Percentiles rank a stretch among this genome's conserved stretches.
Evolutionary conservation across 2,113 vertebrate genomes (phyloP).

Genomic region (Bambusicola thoracicus): DNA sequence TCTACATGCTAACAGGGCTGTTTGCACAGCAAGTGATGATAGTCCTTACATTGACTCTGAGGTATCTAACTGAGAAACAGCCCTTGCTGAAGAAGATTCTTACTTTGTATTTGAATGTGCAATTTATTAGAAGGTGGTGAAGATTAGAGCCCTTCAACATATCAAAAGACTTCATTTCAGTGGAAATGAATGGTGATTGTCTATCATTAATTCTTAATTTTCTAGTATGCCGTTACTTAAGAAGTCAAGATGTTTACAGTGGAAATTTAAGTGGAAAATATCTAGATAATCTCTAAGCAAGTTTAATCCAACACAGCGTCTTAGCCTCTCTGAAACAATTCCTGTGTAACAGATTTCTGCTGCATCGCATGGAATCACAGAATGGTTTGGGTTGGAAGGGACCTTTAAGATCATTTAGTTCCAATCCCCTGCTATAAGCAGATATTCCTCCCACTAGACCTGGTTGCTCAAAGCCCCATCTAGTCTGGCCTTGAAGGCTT

Average conservation of each 20-base stretch:
- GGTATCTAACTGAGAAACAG: background rate
- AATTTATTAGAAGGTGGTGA: background rate
- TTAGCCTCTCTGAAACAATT: background rate
- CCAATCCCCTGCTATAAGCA: too few species aligned
- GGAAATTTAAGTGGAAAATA: background rate
- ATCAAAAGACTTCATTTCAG: background rate
- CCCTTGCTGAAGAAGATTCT: background rate
- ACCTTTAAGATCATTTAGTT: too few species aligned
- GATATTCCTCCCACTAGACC: too few species aligned
- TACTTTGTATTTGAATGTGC: background rate
- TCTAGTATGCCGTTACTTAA: background rate
- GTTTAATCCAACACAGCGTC: background rate
- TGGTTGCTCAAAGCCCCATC: too few species aligned
- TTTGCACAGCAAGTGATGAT: background rate
- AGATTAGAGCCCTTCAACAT: background rate
- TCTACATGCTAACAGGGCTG: background rate
- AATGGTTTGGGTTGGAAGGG: too few species aligned
- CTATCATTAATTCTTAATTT: background rate
- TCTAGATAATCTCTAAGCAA: background rate
- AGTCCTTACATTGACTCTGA: background rate
- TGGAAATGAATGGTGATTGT: background rate
- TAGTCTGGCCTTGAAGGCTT: too few species aligned
- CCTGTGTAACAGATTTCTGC: background rate
- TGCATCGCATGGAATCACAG: too few species aligned
- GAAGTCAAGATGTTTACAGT: background rate